Evolutionary conservation across 2,113 vertebrate genomes (phyloP).

Genomic region (Natator depressus): DNA sequence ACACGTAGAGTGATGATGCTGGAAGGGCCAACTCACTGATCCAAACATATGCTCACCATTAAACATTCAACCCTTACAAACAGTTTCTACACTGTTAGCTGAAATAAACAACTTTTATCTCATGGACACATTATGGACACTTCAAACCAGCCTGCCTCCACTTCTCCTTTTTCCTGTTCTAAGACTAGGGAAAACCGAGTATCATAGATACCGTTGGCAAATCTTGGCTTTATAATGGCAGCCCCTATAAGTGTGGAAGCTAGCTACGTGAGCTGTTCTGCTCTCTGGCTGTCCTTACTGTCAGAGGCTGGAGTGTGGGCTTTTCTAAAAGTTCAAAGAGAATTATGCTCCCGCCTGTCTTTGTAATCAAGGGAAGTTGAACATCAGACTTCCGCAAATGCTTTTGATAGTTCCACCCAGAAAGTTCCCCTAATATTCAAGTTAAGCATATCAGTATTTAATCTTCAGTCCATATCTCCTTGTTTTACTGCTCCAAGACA

Average conservation of each 20-base stretch:
- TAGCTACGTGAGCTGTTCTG: background rate
- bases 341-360: background rate
- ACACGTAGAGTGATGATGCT: background rate
- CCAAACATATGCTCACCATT: background rate
- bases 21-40: background rate
- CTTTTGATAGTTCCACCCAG: slow-evolving; percentile 26
- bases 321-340: background rate
- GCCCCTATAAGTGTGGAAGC: background rate
- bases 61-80: background rate
- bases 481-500: slow-evolving; percentile 1
- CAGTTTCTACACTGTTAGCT: background rate
- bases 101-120: background rate
- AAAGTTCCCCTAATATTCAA: background rate
- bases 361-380: background rate
- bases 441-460: background rate
- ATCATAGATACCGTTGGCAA: background rate
- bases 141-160: background rate
- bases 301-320: background rate
- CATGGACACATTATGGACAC: background rate
- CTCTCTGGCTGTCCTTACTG: background rate
- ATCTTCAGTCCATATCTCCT: background rate
- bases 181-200: background rate
- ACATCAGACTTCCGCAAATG: slow-evolving; percentile 39
- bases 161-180: background rate
- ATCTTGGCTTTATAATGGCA: background rate